A percentile compares a stretch with the other conserved stretches of the same genome.
Conservation (phyloP, 2,113 vertebrate species). For the Cyanocitta stelleri region DNA sequence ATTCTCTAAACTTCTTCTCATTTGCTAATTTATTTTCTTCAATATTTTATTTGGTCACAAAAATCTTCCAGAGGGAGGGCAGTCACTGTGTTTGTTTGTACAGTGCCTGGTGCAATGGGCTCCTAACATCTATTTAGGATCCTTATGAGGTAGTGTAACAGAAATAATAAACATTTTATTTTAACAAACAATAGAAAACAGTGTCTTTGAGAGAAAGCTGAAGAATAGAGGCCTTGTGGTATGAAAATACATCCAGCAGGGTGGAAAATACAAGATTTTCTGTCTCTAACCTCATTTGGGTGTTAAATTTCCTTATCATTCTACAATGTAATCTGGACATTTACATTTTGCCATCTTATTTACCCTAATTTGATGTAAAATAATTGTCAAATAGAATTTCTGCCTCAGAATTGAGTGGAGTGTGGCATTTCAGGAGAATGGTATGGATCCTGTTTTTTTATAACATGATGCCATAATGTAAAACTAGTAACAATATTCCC, state of each 20-base stretch:
- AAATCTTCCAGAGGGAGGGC: neutral
- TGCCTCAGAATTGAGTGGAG: neutral
- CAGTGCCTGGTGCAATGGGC: neutral
- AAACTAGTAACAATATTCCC: neutral
- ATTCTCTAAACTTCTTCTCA: neutral
- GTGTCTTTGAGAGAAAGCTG: neutral
- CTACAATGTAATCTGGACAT: neutral
- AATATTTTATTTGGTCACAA: neutral
- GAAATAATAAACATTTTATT: constrained; percentile 24
- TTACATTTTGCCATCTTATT: neutral
- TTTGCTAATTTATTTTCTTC: neutral
- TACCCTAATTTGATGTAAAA: neutral
- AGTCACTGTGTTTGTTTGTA: neutral
- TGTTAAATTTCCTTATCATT: neutral
- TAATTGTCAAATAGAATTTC: neutral
- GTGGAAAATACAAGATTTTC: neutral
- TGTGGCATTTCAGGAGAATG: neutral
- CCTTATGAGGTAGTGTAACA: neutral
- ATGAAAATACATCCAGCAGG: neutral
- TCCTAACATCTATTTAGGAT: neutral
- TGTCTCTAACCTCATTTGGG: neutral
- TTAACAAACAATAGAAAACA: constrained; percentile 20
- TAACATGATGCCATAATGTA: neutral
- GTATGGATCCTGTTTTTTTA: neutral
- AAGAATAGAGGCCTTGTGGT: constrained; percentile 10